Base-by-base conservation (phyloP, 2,888 invertebrate genomes). In the Lochmaea capreae region DNA sequence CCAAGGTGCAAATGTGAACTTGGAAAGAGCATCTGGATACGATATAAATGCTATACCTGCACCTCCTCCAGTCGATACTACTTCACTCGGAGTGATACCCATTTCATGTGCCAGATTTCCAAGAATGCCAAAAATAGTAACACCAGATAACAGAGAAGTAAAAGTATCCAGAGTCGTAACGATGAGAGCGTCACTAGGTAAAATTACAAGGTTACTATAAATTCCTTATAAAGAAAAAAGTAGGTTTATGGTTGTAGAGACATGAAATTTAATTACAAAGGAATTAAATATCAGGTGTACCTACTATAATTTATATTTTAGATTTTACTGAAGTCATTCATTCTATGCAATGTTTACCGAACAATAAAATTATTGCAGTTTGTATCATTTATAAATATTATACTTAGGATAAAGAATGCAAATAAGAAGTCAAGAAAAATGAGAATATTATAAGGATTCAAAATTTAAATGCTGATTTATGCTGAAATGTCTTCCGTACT, bases 1-100 rank as follows among this genome's bases (percentile, higher is more conserved):
- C 90, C 95, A 95, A 1, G 95, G 95, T 11, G 92, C 90, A 14
- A 89, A 87, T 49, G 91, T 88, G 78, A 95, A 94, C 82, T 94
- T 92, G 0, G 94, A 90, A 70, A 95, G 92, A 1, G 95, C 95
- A 83, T 95, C 94, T 1, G 95, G 95, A 85, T 95, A 95, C 0
- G 95, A 95, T 67, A 96, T 90, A 83, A 96, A 96, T 0, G 95
- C 95, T 71, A 96, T 87, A 0, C 95, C 94, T 0, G 94, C 92
- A 6, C 95, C 95, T 5, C 95, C 95, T 10, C 93, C 92, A 33
- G 90, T 87, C 8, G 93, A 92, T 0, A 95, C 91, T 0, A 94
- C 93, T 0, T 90, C 87, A 0, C 87, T 83, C 1, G 94, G 91
- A 8, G 92, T 91, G 0, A 88, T 87, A 79, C 91, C 87, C 0